These are phyloP conservation scores for Bellardia pandia DNA, from an alignment of 2,888 invertebrate genomes.

Conservation along the genomic window DNA sequence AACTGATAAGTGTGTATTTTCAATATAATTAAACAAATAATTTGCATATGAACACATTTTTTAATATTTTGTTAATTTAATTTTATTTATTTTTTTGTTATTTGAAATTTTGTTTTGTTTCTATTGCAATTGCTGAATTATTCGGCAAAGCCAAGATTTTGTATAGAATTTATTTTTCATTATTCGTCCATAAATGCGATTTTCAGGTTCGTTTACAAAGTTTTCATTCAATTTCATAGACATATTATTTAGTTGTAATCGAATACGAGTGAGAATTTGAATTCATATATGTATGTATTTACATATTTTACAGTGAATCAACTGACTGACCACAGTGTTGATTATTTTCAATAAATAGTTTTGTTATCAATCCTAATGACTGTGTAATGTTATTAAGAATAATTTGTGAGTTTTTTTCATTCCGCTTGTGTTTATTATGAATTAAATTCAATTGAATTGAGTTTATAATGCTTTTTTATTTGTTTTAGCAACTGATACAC, in stretches of 20 bases:
- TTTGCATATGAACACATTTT: slow-evolving; percentile 58
- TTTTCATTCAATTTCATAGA: background rate
- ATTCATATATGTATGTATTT: no score
- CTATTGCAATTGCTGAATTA: background rate
- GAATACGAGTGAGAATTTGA: slow-evolving; percentile 32
- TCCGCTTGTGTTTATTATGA: background rate
- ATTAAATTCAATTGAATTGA: background rate
- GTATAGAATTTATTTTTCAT: slow-evolving; percentile 19
- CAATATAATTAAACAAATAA: slow-evolving; percentile 6
- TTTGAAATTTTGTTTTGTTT: slow-evolving; percentile 33
- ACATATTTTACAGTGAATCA: slow-evolving; percentile 35
- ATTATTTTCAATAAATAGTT: slow-evolving; percentile 14
- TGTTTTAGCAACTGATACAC: background rate
- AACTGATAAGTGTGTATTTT: slow-evolving; percentile 42
- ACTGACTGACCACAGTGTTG: background rate
- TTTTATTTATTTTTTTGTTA: slow-evolving; percentile 3
- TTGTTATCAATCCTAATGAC: slow-evolving; percentile 42
- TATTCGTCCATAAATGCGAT: slow-evolving; percentile 49
- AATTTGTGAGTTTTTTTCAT: background rate
- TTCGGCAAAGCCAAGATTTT: slow-evolving; percentile 48
- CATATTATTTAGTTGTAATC: slow-evolving; percentile 11
- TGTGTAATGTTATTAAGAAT: slow-evolving; percentile 22
- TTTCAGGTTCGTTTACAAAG: slow-evolving; percentile 61
- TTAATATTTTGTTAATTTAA: slow-evolving; percentile 13
- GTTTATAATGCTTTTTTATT: slow-evolving; percentile 4